Conservation (phyloP, 2,888 invertebrate genomes). For the Trachelus iudaicus region DNA sequence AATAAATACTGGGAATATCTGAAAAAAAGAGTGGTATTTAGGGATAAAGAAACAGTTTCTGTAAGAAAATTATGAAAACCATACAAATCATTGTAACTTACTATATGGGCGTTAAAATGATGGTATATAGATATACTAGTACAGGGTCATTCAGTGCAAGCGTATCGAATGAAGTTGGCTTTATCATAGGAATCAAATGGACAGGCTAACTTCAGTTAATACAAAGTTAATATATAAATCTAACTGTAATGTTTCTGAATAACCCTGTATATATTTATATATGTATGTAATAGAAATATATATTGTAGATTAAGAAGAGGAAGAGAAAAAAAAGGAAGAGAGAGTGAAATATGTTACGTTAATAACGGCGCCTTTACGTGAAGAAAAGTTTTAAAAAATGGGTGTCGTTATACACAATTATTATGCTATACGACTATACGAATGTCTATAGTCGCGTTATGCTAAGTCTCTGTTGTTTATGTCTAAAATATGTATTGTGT, state of each 20-base stretch:
- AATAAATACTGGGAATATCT: not conserved
- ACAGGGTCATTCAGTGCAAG: not conserved
- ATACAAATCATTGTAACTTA: not conserved
- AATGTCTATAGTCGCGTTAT: not conserved
- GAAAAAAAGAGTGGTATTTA: not conserved
- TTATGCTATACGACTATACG: not conserved
- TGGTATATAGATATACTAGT: not conserved
- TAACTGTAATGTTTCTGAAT: not conserved
- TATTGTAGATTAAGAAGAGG: not conserved
- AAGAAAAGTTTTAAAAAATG: not conserved
- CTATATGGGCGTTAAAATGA: not conserved
- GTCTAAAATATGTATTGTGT: constrained; percentile 35
- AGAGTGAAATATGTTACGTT: not conserved
- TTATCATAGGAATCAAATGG: not conserved
- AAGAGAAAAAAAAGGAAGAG: not conserved
- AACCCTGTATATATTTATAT: not conserved
- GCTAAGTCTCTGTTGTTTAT: constrained; percentile 34
- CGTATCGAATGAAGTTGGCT: not conserved
- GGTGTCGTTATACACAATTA: not conserved
- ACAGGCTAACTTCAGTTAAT: not conserved
- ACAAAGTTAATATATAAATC: no score
- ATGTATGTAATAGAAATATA: not conserved
- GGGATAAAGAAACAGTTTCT: not conserved
- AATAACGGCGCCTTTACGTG: not conserved
- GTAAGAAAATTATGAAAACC: not conserved